A percentile compares a stretch with the other conserved stretches of the same genome.
phyloP scores from a whole-genome alignment of 2,113 vertebrate genomes.

The Himantopus leucocephalus region DNA sequence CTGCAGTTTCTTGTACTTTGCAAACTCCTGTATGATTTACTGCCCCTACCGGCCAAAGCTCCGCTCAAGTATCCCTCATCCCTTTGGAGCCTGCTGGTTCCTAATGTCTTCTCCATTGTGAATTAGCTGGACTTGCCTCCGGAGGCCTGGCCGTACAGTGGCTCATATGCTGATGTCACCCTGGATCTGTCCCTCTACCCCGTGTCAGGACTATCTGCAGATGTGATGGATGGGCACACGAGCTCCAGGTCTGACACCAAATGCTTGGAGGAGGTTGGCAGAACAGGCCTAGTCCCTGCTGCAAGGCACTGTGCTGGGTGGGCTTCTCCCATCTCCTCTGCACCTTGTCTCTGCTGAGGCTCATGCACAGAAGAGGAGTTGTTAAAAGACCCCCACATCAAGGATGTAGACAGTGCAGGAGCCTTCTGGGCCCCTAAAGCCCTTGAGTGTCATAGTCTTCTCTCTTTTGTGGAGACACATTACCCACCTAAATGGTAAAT shows the following conservation, averaged over 20 bases:
- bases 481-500: neutral
- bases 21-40: neutral
- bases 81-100: neutral
- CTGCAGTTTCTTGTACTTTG: neutral
- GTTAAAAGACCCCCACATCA: neutral
- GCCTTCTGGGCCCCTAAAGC: neutral
- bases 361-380: neutral
- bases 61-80: neutral
- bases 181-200: neutral
- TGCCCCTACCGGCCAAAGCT: neutral
- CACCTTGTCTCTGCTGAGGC: neutral
- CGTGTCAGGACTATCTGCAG: neutral
- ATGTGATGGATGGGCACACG: too few species aligned
- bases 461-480: neutral
- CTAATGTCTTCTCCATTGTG: rapidly evolving
- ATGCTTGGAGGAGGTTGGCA: neutral
- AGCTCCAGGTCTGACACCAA: neutral
- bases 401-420: neutral
- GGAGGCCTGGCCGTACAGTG: neutral
- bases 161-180: neutral
- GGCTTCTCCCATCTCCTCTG: neutral
- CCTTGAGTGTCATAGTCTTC: neutral
- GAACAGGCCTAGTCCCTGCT: neutral
- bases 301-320: neutral
- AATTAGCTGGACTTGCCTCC: neutral